Percentiles rank a stretch among this genome's conserved stretches.
Conservation (phyloP, 2,113 vertebrate species). For the Leuciscus idus region DNA sequence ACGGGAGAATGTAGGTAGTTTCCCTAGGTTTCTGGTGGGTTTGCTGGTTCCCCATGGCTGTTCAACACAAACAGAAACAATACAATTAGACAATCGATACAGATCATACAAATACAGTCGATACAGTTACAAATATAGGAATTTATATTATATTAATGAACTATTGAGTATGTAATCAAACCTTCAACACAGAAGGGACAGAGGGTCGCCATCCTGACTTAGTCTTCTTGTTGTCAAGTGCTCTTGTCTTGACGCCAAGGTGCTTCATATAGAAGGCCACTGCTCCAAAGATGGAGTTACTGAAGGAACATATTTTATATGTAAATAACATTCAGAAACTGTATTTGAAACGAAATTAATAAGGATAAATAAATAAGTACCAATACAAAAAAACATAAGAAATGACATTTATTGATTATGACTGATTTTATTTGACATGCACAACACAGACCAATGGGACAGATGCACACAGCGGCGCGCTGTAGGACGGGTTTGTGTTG, state of each 20-base stretch:
- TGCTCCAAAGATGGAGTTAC: slow-evolving; percentile 81
- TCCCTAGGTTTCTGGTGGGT: background rate
- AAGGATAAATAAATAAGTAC: no score
- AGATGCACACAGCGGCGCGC: no score
- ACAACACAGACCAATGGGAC: no score
- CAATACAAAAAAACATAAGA: no score
- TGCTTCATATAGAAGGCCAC: slow-evolving; percentile 87
- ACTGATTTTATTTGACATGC: no score
- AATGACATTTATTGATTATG: no score
- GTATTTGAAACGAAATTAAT: no score
- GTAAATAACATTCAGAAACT: no score
- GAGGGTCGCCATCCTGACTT: slow-evolving; percentile 82
- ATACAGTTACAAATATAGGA: background rate
- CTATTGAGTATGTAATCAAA: background rate
- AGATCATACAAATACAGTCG: background rate
- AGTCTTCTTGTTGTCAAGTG: slow-evolving; percentile 85
- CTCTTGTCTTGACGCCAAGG: slow-evolving; percentile 85
- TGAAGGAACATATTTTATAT: slow-evolving; percentile 48
- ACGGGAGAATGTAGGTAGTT: background rate
- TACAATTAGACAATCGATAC: background rate
- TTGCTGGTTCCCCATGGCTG: slow-evolving; percentile 22
- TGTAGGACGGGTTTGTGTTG: no score
- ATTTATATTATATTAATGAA: background rate
- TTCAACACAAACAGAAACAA: background rate
- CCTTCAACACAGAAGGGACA: slow-evolving; percentile 27